phyloP scores from a whole-genome alignment of 2,113 vertebrate genomes.

The Mesitornis unicolor region DNA sequence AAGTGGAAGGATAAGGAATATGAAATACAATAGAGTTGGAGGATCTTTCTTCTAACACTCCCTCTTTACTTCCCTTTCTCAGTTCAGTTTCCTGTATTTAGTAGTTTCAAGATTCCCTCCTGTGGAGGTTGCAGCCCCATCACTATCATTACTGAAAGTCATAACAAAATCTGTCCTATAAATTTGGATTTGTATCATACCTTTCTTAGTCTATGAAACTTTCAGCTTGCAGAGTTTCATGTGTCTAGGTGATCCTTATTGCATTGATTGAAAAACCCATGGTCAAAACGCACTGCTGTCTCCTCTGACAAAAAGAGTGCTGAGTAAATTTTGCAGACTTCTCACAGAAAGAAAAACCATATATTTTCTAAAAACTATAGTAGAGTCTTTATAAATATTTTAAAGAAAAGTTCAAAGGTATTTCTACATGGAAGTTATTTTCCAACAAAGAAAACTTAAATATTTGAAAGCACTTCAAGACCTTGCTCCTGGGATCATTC shows the following conservation, averaged over 20 bases:
- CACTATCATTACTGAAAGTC: neutral
- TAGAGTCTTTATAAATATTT: neutral
- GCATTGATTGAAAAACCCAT: neutral
- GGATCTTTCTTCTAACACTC: neutral
- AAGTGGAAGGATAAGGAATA: neutral
- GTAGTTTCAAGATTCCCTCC: neutral
- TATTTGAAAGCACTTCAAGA: neutral
- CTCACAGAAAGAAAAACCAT: neutral
- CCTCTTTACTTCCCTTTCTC: neutral
- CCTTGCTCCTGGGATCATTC: neutral
- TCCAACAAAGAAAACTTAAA: neutral
- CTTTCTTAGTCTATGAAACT: neutral
- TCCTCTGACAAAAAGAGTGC: neutral
- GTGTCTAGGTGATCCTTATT: neutral
- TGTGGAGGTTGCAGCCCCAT: neutral
- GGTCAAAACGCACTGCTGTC: neutral
- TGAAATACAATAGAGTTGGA: neutral
- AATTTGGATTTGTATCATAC: neutral
- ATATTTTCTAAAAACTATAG: neutral
- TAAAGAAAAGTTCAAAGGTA: neutral
- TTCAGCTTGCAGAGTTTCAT: neutral
- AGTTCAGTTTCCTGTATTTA: neutral
- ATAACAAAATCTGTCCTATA: neutral
- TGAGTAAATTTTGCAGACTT: neutral
- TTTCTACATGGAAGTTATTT: neutral